Evolutionary conservation across 2,888 invertebrate genomes (phyloP).

Genomic region (Reticulitermes lucifugus): DNA sequence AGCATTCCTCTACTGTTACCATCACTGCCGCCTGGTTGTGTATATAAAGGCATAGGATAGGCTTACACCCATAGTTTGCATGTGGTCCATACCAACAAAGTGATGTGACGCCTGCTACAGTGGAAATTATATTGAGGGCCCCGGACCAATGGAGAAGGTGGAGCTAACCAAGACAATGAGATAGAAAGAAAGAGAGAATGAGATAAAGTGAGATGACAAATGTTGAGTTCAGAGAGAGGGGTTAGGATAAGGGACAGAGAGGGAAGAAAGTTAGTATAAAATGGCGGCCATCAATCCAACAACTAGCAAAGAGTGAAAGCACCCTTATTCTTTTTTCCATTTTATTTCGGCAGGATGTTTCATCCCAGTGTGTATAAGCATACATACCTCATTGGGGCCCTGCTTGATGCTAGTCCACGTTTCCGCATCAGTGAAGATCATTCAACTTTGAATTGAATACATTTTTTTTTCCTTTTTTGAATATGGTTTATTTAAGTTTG

Average conservation of each 20-base stretch:
- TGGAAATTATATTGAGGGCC: slow-evolving; percentile 17
- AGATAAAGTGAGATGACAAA: slow-evolving; percentile 35
- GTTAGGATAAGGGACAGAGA: background rate
- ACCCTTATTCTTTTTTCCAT: background rate
- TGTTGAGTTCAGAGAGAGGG: slow-evolving; percentile 21
- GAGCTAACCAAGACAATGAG: slow-evolving; percentile 27
- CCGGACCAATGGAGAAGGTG: slow-evolving; percentile 34
- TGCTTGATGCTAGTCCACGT: slow-evolving; percentile 3
- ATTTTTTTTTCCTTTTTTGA: slow-evolving; percentile 1
- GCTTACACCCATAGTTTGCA: slow-evolving; percentile 40
- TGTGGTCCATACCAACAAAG: slow-evolving; percentile 34
- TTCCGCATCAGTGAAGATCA: slow-evolving; percentile 37
- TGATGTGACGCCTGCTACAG: slow-evolving; percentile 2
- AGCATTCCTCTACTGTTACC: slow-evolving; percentile 11
- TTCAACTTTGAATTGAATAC: slow-evolving; percentile 25
- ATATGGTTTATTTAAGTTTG: slow-evolving; percentile 36
- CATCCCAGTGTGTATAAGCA: background rate
- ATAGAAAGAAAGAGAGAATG: slow-evolving; percentile 7
- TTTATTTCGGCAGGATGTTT: background rate
- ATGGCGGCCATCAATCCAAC: slow-evolving; percentile 38
- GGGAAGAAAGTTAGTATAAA: slow-evolving; percentile 32
- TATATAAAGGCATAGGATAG: slow-evolving; percentile 16
- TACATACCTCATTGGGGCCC: background rate
- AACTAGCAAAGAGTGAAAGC: slow-evolving; percentile 2
- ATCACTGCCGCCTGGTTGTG: background rate